Evolutionary conservation across 2,113 vertebrate genomes (phyloP).

Genomic region (Eupsittula cactorum): DNA sequence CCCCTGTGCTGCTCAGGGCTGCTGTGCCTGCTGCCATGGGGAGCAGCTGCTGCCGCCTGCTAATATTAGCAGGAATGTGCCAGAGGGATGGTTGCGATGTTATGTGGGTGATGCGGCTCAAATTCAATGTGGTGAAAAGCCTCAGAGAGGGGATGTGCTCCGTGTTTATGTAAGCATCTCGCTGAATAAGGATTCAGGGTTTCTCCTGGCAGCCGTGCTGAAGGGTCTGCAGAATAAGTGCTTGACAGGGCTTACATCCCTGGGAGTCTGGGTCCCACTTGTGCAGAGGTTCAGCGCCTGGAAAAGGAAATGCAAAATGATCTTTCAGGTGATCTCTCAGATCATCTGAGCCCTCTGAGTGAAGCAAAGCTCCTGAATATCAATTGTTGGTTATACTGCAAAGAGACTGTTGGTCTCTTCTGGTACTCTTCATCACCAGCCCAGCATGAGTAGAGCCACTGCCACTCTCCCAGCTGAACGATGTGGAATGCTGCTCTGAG

Average conservation of each 20-base stretch:
- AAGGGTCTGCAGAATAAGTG: background rate
- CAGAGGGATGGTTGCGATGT: background rate
- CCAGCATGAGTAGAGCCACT: background rate
- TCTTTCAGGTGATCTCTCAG: background rate
- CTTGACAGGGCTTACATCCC: background rate
- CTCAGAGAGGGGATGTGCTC: background rate
- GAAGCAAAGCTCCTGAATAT: background rate
- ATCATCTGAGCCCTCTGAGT: background rate
- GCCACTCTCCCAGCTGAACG: background rate
- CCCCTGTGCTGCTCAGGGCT: background rate
- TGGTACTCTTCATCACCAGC: background rate
- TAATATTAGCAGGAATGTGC: slow-evolving; percentile 60
- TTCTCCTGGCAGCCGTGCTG: background rate
- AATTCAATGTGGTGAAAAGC: background rate
- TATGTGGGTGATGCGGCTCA: background rate
- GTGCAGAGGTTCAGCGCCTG: background rate
- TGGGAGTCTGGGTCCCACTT: background rate
- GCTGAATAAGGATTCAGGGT: background rate
- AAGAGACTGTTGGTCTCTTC: background rate
- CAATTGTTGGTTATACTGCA: background rate
- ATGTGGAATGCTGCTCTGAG: background rate
- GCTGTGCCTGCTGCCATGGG: background rate
- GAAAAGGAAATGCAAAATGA: slow-evolving; percentile 17
- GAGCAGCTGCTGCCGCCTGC: slow-evolving; percentile 47
- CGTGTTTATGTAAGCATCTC: background rate